Evolutionary conservation across 53 echinoderm and acorn worm genomes (phyloP), one percentile per base, ranked within the genome.

Genomic region (Astropecten irregularis): DNA sequence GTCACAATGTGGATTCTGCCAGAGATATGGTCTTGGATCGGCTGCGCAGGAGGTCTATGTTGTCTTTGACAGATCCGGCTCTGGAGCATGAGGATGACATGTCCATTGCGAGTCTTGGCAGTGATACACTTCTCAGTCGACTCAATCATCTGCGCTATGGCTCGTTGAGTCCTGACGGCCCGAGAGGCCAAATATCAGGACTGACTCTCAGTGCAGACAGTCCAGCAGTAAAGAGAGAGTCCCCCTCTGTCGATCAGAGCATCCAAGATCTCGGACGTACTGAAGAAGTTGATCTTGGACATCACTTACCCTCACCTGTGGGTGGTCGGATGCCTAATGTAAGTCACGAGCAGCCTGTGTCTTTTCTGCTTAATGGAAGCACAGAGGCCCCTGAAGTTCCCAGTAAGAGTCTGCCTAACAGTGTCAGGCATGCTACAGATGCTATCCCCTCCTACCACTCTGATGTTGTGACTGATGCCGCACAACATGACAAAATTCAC

Each of bases 1-100:
- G 40, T 18, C 79, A 79, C 15, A 79, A 79, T 62, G 49, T 79
- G 16, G 61, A 79, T 19, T 60, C 49, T 19, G 79, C 79, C 20
- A 79, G 51, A 48, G 62, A 62, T 34, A 19, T 61, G 29, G 15
- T 79, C 3, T 29, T 26, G 6, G 6, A 14, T 9, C 79, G 22
- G 16, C 48, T 79, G 60, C 61, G 49, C 20, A 31, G 62, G 31
- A 31, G 62, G 28, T 31, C 4, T 27, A 32, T 1, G 1, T 9
- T 20, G n/a, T 46, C 61, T 47, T 15, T 47, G 76, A 10, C 48
- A 21, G 79, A 61, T 31, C 19, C 44, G 16, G 25, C 15, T 38
- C 37, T 21, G 15, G 57, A 76, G 15, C 16, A 15, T n/a, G 79
- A 62, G 18, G 46, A 60, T 46, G 62, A 62, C 11, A 27, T 9